Percentiles rank a stretch among this genome's conserved stretches.
These are phyloP conservation scores for Linnaemya tessellans DNA, from an alignment of 2,888 invertebrate species.

Conservation along the genomic window DNA sequence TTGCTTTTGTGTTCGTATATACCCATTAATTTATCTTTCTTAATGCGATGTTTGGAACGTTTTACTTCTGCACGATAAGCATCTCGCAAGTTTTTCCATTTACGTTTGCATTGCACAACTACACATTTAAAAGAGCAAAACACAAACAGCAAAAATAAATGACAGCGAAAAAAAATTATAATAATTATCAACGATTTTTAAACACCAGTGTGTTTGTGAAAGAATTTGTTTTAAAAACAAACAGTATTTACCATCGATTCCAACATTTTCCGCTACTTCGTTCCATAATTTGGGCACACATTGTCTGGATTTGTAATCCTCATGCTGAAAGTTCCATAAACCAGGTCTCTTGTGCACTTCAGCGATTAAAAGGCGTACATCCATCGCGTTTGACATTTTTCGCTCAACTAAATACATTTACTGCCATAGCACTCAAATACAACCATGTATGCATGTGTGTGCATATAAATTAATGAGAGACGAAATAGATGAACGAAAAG, in stretches of 20 bases:
- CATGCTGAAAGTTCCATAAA: conserved; percentile 77
- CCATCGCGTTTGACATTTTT: conserved; percentile 78
- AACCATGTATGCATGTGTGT: not conserved
- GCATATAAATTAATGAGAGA: not conserved
- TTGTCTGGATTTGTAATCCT: conserved; percentile 76
- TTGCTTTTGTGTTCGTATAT: conserved; percentile 55
- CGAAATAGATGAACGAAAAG: conserved; percentile 46
- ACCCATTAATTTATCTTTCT: conserved; percentile 62
- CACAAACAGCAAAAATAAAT: not conserved
- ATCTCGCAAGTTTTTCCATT: conserved; percentile 80
- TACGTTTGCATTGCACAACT: conserved; percentile 80
- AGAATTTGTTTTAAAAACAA: not conserved
- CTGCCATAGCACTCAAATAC: not conserved
- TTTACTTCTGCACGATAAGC: conserved; percentile 74
- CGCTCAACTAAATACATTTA: conserved; percentile 75
- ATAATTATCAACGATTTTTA: not conserved
- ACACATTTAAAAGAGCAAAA: not conserved
- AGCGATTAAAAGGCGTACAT: conserved; percentile 77
- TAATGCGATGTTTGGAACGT: conserved; percentile 70
- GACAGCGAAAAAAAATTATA: not conserved
- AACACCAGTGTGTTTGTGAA: not conserved
- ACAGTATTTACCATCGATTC: conserved; percentile 75
- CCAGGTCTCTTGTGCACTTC: conserved; percentile 78
- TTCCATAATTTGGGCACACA: conserved; percentile 76
- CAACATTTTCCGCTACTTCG: conserved; percentile 74